Base-by-base conservation (phyloP, 2,113 vertebrate genomes). In the Hystrix cristata region DNA sequence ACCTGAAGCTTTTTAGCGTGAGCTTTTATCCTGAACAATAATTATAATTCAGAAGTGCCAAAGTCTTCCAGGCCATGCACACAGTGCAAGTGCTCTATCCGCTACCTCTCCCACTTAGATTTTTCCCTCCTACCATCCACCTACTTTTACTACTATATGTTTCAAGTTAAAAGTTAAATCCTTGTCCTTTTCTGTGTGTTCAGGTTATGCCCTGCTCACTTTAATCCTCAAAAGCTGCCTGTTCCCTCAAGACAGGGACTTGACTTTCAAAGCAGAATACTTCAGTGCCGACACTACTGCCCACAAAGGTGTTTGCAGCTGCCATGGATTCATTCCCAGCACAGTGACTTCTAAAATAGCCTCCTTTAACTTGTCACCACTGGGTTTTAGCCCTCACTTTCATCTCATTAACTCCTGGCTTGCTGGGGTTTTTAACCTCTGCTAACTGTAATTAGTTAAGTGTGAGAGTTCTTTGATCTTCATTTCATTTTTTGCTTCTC, bases 161-260 rank as follows among this genome's bases (percentile, higher is more conserved):
- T 94, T 72, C 46, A 78, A 65, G 76, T 95, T 97, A 88, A 97
- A 96, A 96, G 92, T 87, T n/a, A 85, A 84, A 78, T 69, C 87
- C 29, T 55, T 38, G 7, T 87, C 93, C 88, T 95, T 95, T 92
- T 90, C n/a, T 7, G 1, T 48, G 46, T 82, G 55, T 60, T 88
- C 25, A 84, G 94, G 92, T 76, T 87, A 94, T 92, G 34, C 91
- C 79, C 90, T 93, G 78, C 88, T 89, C 60, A 78, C 94, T 97
- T 94, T 92, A 87, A 97, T 95, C 94, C 59, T 95, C 96, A 93
- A 80, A 91, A 88, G 67, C 85, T 67, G 27, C 90, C 97, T 94
- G 34, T 92, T 95, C 87, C 72, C 43, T 92, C 46, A 72, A 91
- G 87, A 92, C 69, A 79, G 34, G 81, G 57, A 92, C 87, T 96